phyloP scores from a whole-genome alignment of 2,113 vertebrate species.

The Prolemur simus region DNA sequence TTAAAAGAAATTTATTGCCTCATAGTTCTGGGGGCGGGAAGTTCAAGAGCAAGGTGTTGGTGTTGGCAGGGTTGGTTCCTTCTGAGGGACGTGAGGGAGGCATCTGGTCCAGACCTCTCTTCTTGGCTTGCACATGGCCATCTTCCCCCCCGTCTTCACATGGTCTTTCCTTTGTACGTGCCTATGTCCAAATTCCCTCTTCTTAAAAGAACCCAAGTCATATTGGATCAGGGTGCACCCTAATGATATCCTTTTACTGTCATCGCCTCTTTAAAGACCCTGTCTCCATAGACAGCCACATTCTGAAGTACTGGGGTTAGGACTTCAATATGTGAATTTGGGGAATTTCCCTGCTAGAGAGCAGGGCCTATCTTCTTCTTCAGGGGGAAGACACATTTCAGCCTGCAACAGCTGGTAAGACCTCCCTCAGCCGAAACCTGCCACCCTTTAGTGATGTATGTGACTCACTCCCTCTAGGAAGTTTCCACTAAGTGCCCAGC shows the following conservation, averaged over 20 bases:
- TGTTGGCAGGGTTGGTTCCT: background rate
- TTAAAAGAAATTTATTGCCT: background rate
- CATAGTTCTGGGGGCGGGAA: background rate
- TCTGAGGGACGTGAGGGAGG: background rate
- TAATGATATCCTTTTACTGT: background rate
- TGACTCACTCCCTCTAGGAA: background rate
- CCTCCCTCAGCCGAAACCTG: background rate
- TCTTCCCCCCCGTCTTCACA: background rate
- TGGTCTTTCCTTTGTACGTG: rapidly evolving
- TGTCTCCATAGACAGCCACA: background rate
- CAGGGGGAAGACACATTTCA: background rate
- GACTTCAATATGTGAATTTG: background rate
- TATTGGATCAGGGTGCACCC: background rate
- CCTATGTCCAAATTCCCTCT: background rate
- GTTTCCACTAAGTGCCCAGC: background rate
- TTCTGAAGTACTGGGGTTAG: background rate
- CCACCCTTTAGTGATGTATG: no score
- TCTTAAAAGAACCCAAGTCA: background rate
- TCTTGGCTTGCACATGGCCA: background rate
- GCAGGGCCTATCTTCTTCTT: no score
- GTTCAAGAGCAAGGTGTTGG: background rate
- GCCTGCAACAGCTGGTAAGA: background rate
- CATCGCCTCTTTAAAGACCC: background rate
- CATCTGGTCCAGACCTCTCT: background rate
- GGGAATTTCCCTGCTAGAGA: no score